phyloP scores from a whole-genome alignment of 2,888 invertebrate species.

The Cryptophagus acutangulus region DNA sequence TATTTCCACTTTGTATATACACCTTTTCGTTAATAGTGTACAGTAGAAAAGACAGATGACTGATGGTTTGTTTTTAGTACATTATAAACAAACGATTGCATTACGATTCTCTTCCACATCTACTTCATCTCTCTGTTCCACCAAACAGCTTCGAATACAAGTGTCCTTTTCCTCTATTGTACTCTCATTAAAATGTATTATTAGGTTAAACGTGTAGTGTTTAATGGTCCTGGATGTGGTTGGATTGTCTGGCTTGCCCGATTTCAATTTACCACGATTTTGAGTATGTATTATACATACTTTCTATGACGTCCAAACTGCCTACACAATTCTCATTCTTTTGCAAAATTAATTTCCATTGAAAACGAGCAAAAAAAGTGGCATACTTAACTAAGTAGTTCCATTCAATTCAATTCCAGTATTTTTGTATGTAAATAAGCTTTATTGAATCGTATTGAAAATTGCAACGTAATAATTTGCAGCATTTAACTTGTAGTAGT shows the following conservation, averaged over 20 bases:
- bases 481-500: conserved; percentile 2
- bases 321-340: too few relatives aligned
- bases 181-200: conserved; percentile 36
- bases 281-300: too few relatives aligned
- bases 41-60: conserved; percentile 48
- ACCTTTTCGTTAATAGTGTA: conserved; percentile 32
- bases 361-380: too few relatives aligned
- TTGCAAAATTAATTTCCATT: too few relatives aligned
- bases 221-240: conserved; percentile 39
- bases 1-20: too few relatives aligned
- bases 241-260: conserved; percentile 24
- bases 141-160: background rate
- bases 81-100: conserved; percentile 46
- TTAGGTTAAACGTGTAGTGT: conserved; percentile 40
- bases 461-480: conserved; percentile 5
- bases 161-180: background rate
- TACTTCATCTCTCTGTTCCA: background rate
- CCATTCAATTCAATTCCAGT: background rate
- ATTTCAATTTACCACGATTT: conserved; percentile 25
- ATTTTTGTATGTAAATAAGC: conserved; percentile 5
- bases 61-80: conserved; percentile 49
- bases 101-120: conserved; percentile 23
- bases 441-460: conserved; percentile 3
- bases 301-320: too few relatives aligned
- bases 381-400: too few relatives aligned